phyloP scores from a whole-genome alignment of 2,888 invertebrate genomes.

The Tuberolachnus salignus region DNA sequence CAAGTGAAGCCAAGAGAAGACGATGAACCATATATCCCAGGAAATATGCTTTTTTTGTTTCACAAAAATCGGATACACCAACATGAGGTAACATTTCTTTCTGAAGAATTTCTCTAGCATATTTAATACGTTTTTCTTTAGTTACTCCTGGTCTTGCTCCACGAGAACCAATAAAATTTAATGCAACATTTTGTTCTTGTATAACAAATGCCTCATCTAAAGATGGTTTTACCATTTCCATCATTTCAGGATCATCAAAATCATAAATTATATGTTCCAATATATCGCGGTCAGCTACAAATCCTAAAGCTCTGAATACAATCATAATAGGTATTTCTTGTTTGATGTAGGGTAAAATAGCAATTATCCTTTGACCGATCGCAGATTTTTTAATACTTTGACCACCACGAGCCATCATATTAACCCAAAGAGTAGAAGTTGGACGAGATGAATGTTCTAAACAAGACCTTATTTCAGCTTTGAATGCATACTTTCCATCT shows the following conservation, averaged over 20 bases:
- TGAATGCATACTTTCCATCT: conserved; percentile 98
- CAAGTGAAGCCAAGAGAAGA: conserved; percentile 88
- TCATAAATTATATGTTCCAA: conserved; percentile 99
- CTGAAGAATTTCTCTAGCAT: conserved; percentile 98
- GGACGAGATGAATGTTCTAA: conserved; percentile 85
- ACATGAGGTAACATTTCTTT: conserved; percentile 99
- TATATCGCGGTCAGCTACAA: conserved; percentile 99
- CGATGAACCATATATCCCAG: conserved; percentile 99
- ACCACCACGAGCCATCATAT: conserved; percentile 99
- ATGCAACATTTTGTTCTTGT: conserved; percentile 97
- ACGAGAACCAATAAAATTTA: conserved; percentile 97
- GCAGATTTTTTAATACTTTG: conserved; percentile 96
- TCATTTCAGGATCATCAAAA: conserved; percentile 99
- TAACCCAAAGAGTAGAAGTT: conserved; percentile 97
- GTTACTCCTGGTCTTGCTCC: conserved; percentile 98
- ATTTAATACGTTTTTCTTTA: conserved; percentile 98
- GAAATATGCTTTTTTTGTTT: conserved; percentile 99
- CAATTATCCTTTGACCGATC: conserved; percentile 97
- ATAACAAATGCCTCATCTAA: conserved; percentile 99
- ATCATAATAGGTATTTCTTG: conserved; percentile 99
- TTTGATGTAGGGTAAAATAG: conserved; percentile 97
- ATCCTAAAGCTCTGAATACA: conserved; percentile 97
- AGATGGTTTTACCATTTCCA: conserved; percentile 99
- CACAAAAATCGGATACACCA: conserved; percentile 98
- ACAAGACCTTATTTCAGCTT: conserved; percentile 96